Evolutionary conservation across 2,113 vertebrate genomes (phyloP), one percentile per base, ranked within the genome.

Genomic region (Gobio gobio): DNA sequence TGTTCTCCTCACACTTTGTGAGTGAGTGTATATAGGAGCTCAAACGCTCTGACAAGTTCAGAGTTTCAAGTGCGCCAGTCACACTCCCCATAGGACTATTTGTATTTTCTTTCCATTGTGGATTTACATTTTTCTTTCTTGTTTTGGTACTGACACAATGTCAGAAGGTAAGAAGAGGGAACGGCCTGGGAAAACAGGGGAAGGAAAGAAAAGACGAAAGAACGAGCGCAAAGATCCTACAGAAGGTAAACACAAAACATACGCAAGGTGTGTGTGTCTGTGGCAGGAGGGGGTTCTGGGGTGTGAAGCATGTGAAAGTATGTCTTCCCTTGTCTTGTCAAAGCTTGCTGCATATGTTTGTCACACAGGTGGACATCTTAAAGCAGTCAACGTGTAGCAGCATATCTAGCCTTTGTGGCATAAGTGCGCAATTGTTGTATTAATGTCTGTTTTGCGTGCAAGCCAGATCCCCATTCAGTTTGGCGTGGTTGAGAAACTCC

Each of bases 1-100:
- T 59, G 75, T 66, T 81, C 33, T 76, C 56, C 68, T 64, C 86
- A 74, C 86, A 75, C 85, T 87, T 77, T 94, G 92, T 94, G 93
- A 93, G 93, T 93, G 89, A 93, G 92, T 93, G 89, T 95, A 94
- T 94, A 95, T 94, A 95, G 93, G 89, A 93, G 93, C 87, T 92
- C 73, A 58, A 94, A 90, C 77, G 75, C 90, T 93, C 89, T 91
- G 91, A 93, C 90, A 92, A 88, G 87, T 93, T 94, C 93, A 95
- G 92, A 94, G 89, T 93, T 88, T 92, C 87, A 87, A 91, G 90
- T 88, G 91, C 88, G 90, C 90, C 93, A 91, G 88, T 89, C 89
- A 91, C 90, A 20, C 91, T 93, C 83, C 91, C 87, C 88, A 86
- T 83, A 92, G 93, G 95, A 94, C 91, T 94, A 92, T 89, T 83